These are phyloP conservation scores for Osmerus mordax DNA, from an alignment of 2,113 vertebrate genomes.

Conservation along the genomic window DNA sequence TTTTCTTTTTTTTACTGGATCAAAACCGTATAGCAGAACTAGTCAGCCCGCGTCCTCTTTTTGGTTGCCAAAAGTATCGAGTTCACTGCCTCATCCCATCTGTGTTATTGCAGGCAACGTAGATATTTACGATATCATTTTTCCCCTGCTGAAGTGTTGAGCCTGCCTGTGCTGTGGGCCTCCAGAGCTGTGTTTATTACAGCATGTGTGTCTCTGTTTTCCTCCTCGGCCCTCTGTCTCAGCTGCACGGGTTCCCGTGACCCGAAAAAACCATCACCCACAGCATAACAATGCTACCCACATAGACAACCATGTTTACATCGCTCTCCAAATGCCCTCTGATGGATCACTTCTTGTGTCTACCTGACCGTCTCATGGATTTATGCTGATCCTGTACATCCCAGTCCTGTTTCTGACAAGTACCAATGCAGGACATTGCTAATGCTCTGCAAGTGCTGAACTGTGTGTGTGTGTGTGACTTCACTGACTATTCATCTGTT, in stretches of 20 bases:
- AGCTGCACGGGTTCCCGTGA: neutral
- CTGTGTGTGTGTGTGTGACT: no score
- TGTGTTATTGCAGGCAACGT: conserved; percentile 2
- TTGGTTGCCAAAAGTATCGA: neutral
- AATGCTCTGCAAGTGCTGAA: no score
- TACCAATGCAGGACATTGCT: no score
- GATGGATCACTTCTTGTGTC: no score
- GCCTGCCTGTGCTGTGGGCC: neutral
- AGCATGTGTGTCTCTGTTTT: neutral
- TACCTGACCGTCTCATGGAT: no score
- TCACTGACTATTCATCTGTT: no score
- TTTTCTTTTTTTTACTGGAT: neutral
- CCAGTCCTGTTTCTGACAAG: no score
- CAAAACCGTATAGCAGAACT: neutral
- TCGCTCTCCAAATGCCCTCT: no score
- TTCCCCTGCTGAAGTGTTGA: neutral
- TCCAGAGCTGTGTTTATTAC: neutral
- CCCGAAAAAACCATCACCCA: neutral
- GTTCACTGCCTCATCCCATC: neutral
- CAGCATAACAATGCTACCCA: no score
- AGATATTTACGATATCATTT: neutral
- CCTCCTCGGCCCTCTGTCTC: neutral
- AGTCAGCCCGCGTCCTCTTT: neutral
- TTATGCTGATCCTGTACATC: no score
- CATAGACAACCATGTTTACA: no score